phyloP scores from a whole-genome alignment of 2,888 invertebrate species.

The Drosophila acutilabella region DNA sequence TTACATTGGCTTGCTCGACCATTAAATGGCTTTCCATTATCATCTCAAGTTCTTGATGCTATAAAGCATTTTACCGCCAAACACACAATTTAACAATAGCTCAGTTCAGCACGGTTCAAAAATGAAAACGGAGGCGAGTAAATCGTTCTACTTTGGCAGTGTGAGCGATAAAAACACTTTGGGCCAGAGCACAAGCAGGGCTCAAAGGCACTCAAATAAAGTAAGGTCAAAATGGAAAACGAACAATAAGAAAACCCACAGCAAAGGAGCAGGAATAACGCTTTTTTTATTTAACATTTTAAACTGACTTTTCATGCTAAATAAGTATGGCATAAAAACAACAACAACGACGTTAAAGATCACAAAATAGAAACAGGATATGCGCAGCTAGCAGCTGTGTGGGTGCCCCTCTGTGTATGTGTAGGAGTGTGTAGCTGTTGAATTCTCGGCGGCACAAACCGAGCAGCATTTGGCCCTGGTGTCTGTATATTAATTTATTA shows the following conservation, averaged over 20 bases:
- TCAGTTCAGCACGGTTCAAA: slow-evolving; percentile 17
- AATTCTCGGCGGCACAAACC: slow-evolving; percentile 27
- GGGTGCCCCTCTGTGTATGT: slow-evolving; percentile 28
- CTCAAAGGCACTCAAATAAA: slow-evolving; percentile 44
- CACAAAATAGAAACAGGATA: slow-evolving; percentile 4
- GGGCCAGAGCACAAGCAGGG: slow-evolving; percentile 24
- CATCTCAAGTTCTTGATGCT: slow-evolving; percentile 60
- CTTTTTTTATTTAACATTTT: slow-evolving; percentile 59
- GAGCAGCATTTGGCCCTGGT: slow-evolving; percentile 40
- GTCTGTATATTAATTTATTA: slow-evolving; percentile 78
- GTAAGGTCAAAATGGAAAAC: slow-evolving; percentile 39
- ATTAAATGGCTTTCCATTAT: slow-evolving; percentile 61
- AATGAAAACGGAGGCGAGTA: slow-evolving; percentile 15
- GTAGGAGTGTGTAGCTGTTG: slow-evolving; percentile 16
- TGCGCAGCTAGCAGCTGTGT: slow-evolving; percentile 29
- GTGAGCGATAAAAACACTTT: slow-evolving; percentile 67
- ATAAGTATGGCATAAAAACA: slow-evolving; percentile 62
- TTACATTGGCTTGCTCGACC: slow-evolving; percentile 37
- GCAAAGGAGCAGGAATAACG: slow-evolving; percentile 32
- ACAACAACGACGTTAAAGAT: slow-evolving; percentile 22
- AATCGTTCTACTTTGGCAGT: slow-evolving; percentile 29
- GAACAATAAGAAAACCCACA: slow-evolving; percentile 42
- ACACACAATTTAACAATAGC: slow-evolving; percentile 55
- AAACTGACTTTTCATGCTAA: slow-evolving; percentile 78
- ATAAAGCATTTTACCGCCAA: slow-evolving; percentile 61